Percentiles rank a stretch among this genome's conserved stretches.
These are phyloP conservation scores for Neolamprologus sp. DNA, from an alignment of 2,113 vertebrate genomes.

Conservation along the genomic window DNA sequence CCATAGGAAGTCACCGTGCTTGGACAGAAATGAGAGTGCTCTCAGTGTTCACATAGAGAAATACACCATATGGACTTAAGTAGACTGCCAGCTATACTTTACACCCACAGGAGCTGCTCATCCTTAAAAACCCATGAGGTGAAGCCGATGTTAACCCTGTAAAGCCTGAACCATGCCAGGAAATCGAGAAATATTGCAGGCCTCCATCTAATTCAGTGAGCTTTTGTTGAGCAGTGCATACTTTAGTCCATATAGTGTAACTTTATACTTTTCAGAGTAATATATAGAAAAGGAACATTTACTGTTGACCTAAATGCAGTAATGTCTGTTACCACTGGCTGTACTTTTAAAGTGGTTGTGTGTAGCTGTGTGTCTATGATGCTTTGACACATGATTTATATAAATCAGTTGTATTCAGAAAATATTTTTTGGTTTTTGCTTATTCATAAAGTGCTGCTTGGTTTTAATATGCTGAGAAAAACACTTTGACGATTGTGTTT, in stretches of 20 bases:
- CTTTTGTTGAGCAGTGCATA: neutral
- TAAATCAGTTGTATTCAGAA: neutral
- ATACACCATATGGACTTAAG: neutral
- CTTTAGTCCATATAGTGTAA: neutral
- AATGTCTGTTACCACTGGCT: neutral
- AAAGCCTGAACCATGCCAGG: neutral
- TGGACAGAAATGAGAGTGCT: neutral
- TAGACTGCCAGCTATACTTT: neutral
- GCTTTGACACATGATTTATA: neutral
- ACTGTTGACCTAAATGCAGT: neutral
- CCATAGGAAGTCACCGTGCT: neutral
- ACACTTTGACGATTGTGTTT: neutral
- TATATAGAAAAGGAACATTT: neutral
- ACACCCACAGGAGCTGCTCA: neutral
- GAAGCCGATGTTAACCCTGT: neutral
- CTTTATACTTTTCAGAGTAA: neutral
- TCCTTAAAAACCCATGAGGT: neutral
- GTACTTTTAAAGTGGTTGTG: neutral
- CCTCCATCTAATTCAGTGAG: neutral
- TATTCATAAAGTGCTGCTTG: neutral
- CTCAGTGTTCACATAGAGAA: neutral
- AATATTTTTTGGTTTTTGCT: neutral
- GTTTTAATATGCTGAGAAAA: neutral
- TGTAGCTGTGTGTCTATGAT: neutral
- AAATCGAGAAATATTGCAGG: neutral